These are phyloP conservation scores for Hyaena hyaena DNA, from an alignment of 2,113 vertebrate species.

Conservation along the genomic window DNA sequence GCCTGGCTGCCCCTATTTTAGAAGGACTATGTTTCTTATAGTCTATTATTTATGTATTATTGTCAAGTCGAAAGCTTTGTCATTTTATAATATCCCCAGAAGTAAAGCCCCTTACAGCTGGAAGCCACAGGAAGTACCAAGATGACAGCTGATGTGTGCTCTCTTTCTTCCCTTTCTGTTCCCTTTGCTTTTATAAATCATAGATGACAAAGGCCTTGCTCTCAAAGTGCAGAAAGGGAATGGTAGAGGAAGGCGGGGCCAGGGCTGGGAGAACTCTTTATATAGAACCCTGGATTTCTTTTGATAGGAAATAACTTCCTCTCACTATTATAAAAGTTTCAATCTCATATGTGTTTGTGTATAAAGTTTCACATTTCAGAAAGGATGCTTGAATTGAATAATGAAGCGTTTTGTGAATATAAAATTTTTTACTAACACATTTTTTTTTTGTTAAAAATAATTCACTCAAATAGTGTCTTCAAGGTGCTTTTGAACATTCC, in stretches of 20 bases:
- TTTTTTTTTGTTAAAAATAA: conserved; percentile 45
- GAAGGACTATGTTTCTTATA: background rate
- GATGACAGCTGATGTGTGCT: background rate
- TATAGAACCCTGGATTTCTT: background rate
- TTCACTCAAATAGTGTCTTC: background rate
- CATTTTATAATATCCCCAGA: conserved; percentile 12
- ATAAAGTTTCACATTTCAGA: background rate
- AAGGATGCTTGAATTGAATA: conserved; percentile 1
- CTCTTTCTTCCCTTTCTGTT: background rate
- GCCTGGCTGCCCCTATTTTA: background rate
- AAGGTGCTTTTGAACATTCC: background rate
- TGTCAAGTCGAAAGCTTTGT: conserved; percentile 38
- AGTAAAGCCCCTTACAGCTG: conserved; percentile 11
- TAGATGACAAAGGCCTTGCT: conserved; percentile 8
- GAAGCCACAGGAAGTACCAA: background rate
- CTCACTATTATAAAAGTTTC: background rate
- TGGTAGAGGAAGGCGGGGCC: background rate
- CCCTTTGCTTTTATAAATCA: conserved; percentile 35
- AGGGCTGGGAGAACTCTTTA: background rate
- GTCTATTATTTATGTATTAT: conserved; percentile 63
- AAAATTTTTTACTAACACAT: background rate
- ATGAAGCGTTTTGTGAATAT: background rate
- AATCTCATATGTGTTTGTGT: background rate
- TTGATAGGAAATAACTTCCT: background rate
- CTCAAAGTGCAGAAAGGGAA: background rate